Evolutionary conservation across 2,113 vertebrate species (phyloP), one percentile per base, ranked within the genome.

Genomic region (Apteryx mantelli): DNA sequence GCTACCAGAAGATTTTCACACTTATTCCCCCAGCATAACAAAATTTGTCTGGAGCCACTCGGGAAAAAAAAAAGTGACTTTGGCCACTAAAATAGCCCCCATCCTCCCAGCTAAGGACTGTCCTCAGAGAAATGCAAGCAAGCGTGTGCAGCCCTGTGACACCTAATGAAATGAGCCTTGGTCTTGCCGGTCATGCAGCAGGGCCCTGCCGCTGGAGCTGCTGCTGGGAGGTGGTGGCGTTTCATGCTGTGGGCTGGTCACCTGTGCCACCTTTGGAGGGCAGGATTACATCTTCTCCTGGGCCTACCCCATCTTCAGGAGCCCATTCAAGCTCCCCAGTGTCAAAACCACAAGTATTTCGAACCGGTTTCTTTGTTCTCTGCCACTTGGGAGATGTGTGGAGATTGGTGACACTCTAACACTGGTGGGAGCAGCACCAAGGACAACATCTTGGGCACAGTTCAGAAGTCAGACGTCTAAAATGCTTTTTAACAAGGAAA

Each of bases 351-450:
- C 14, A 46, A 46, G 3, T 20, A 30, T 75, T 86, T 70, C 1
- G 5, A 65, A 76, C 7, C 11, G 6, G 8, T 5, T 0, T 5
- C 7, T 68, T 79, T 66, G 4, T 28, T 53, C 30, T 87, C 52
- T 3, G 0, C 46, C 17, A 44, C 13, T 17, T 8, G 52, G 12
- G 5, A n/a, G 20, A 32, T 55, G 24, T 19, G 1, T 16, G 9
- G 34, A 91, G 9, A 2, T 9, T 65, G 78, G 26, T 10, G 36
- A 13, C 7, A 24, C 24, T 86, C 68, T 26, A 34, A 4, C 30
- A 61, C 64, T 89, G 34, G 42, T 69, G 32, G 83, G 74, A 0
- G 0, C 83, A 91, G 9, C 9, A 48, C 61, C 64, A 71, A 85
- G 85, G 64, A 52, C 19, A 91, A 28, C 2, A 56, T 64, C 61